phyloP scores from a whole-genome alignment of 1,140 invertebrate species.

The Papilio dardanus region DNA sequence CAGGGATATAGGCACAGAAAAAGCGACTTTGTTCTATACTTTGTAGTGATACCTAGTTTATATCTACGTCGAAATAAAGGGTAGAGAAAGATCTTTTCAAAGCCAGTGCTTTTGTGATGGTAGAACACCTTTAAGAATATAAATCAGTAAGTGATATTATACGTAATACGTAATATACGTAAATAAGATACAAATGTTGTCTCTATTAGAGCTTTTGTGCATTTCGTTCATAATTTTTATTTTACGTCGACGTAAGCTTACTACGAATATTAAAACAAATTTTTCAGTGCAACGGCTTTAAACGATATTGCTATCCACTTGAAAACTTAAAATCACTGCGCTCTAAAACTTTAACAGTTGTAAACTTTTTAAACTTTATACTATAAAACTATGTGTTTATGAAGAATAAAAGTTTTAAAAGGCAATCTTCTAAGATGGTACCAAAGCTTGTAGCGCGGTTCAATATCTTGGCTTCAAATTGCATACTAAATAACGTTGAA shows the following conservation, averaged over 20 bases:
- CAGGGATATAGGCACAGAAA: too few species aligned
- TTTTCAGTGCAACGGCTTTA: slow-evolving; percentile 14
- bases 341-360: slow-evolving; percentile 27
- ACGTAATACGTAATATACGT: too few species aligned
- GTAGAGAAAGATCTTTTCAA: too few species aligned
- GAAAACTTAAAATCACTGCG: slow-evolving; percentile 37
- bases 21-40: too few species aligned
- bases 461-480: neutral
- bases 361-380: slow-evolving; percentile 31
- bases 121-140: too few species aligned
- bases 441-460: neutral
- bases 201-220: neutral
- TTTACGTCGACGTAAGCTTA: neutral
- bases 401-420: slow-evolving; percentile 28
- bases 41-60: too few species aligned
- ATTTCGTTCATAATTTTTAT: neutral
- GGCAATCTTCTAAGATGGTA: slow-evolving; percentile 30
- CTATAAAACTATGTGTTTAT: slow-evolving; percentile 37
- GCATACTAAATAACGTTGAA: neutral
- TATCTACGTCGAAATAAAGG: too few species aligned
- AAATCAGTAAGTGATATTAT: too few species aligned
- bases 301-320: slow-evolving; percentile 34
- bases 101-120: too few species aligned
- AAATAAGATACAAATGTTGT: neutral
- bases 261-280: slow-evolving; percentile 18